Conservation (phyloP, 2,113 vertebrate species). For the Thryonomys swinderianus region DNA sequence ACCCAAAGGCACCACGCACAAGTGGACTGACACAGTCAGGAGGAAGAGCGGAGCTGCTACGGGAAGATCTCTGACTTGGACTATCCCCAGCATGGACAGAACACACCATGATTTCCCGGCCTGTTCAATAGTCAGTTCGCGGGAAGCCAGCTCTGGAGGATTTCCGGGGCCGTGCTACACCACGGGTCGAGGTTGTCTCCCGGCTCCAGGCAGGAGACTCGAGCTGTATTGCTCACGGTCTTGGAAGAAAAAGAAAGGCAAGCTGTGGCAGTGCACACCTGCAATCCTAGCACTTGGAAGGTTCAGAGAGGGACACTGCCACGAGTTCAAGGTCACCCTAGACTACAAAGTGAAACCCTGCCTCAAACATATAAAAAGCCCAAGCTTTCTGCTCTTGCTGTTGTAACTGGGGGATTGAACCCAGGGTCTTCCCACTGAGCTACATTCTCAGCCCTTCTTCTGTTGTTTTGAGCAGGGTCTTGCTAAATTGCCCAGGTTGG, state of each 20-base stretch:
- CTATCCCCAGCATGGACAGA: background rate
- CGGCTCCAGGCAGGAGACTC: background rate
- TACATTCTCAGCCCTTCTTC: background rate
- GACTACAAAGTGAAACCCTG: background rate
- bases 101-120: background rate
- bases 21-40: fast-evolving
- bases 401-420: background rate
- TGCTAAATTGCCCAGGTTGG: background rate
- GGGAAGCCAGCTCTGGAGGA: background rate
- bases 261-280: background rate
- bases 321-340: background rate
- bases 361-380: no score
- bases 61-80: no score
- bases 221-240: background rate
- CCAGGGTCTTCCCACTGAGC: background rate
- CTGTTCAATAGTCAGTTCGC: background rate
- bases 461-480: background rate
- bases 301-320: background rate
- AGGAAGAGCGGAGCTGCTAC: no score
- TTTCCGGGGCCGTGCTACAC: background rate
- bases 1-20: background rate
- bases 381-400: no score
- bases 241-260: background rate
- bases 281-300: background rate
- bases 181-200: background rate